Evolutionary conservation across 2,797 vertebrate genomes (phyloP).

Genomic region (Phyllotis vaccarum): DNA sequence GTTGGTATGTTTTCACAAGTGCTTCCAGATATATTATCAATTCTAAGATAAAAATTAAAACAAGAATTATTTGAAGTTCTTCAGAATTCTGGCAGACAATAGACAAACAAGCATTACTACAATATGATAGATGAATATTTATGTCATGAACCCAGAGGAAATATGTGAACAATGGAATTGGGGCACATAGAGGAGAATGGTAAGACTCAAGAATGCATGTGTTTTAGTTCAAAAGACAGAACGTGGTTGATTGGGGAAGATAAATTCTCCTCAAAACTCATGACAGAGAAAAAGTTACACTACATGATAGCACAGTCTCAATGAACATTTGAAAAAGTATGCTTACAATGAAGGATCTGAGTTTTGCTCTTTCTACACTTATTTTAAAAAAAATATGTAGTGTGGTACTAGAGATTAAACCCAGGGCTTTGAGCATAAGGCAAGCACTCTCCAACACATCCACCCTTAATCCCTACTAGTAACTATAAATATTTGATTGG

Average conservation of each 20-base stretch:
- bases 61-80: not conserved
- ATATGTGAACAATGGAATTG: not conserved
- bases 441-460: not conserved
- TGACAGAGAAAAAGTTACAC: not conserved
- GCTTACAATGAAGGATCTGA: not conserved
- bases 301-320: not conserved
- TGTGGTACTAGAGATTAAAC: not conserved
- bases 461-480: not conserved
- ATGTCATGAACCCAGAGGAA: not conserved
- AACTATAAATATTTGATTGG: not conserved
- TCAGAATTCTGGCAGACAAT: not conserved
- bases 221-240: not conserved
- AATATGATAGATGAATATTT: not conserved
- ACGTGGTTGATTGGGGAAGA: not conserved
- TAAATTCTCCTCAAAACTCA: not conserved
- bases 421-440: not conserved
- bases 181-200: not conserved
- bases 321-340: not conserved
- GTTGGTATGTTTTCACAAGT: slow-evolving; percentile 23
- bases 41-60: slow-evolving; percentile 9
- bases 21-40: slow-evolving; percentile 43
- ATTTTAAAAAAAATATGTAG: not conserved
- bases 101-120: not conserved
- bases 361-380: not conserved
- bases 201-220: not conserved